Evolutionary conservation across 2,797 vertebrate genomes (phyloP), one percentile per base, ranked within the genome.

Genomic region (Poecile montanus): DNA sequence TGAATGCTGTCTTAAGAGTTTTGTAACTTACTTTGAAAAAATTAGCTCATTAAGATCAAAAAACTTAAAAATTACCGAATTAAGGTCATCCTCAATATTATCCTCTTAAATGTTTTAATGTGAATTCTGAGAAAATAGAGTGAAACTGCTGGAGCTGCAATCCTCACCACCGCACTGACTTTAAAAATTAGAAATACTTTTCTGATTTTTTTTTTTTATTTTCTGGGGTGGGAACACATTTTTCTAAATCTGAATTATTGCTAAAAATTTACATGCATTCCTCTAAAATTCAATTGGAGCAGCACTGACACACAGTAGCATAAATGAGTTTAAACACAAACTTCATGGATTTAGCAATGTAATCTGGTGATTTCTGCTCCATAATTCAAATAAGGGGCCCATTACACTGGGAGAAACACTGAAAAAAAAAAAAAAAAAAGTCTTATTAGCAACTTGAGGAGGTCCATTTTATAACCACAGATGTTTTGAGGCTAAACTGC

Each of bases 21-120:
- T 95, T 79, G 72, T 94, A 81, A 94, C 92, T 96, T 90, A 91
- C 45, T 30, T 42, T 68, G 63, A 75, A 97, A 96, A 96, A 96
- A 95, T 45, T 68, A 95, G 91, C 58, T 96, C 82, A 91, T 91
- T 96, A 94, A 91, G 82, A 92, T 79, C 71, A 94, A 38, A 70
- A 93, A 95, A 88, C 62, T 67, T 83, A 74, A 26, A 94, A 77
- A 42, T 83, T 89, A 75, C n/a, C 91, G 84, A 94, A 11, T 25
- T 78, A 96, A 94, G 63, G 71, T 91, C 47, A 65, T 92, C 36
- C 63, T 89, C 57, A 91, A 61, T 73, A 94, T 94, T 88, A 93
- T 30, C 36, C 42, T 81, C 95, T 96, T 94, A 89, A 63, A 91
- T 42, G 63, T 72, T 88, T 71, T 85, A 92, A 95, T 66, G 34